Percentiles rank a stretch among this genome's conserved stretches.
These are phyloP conservation scores for Thyatira batis DNA, from an alignment of 2,888 invertebrate genomes.

Conservation along the genomic window DNA sequence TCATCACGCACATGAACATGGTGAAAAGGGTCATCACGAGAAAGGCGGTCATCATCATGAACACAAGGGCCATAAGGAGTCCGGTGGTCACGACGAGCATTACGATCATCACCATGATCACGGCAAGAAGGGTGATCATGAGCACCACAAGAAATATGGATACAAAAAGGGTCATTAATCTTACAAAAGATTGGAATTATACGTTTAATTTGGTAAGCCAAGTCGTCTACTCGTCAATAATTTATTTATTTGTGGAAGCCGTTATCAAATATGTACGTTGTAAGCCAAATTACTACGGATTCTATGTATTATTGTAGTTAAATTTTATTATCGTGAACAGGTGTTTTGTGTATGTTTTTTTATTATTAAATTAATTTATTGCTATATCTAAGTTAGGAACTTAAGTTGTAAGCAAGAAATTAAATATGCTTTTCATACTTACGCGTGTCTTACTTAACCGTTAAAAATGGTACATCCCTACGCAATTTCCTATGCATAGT, in stretches of 20 bases:
- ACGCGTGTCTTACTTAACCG: not conserved
- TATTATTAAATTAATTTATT: not conserved
- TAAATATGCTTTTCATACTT: not conserved
- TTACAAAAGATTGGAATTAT: slow-evolving; percentile 1
- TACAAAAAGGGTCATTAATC: slow-evolving; percentile 80
- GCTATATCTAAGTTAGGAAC: not conserved
- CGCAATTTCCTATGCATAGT: not conserved
- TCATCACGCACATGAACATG: slow-evolving; percentile 89
- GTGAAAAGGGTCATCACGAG: slow-evolving; percentile 90
- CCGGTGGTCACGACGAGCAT: slow-evolving; percentile 89
- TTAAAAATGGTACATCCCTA: not conserved
- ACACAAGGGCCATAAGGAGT: slow-evolving; percentile 90
- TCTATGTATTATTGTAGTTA: not conserved
- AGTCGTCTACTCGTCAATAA: slow-evolving; percentile 2
- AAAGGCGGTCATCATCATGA: slow-evolving; percentile 91
- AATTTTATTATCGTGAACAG: not conserved
- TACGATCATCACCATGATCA: slow-evolving; percentile 88
- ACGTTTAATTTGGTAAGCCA: not conserved
- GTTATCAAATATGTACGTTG: not conserved
- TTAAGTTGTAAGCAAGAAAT: not conserved
- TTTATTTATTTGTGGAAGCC: slow-evolving; percentile 4
- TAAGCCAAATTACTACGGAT: not conserved
- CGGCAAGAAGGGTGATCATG: slow-evolving; percentile 90
- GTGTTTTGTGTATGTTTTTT: not conserved
- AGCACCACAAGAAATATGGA: slow-evolving; percentile 90